These are phyloP conservation scores for Galago senegalensis DNA, from an alignment of 2,797 vertebrate genomes.

Conservation along the genomic window DNA sequence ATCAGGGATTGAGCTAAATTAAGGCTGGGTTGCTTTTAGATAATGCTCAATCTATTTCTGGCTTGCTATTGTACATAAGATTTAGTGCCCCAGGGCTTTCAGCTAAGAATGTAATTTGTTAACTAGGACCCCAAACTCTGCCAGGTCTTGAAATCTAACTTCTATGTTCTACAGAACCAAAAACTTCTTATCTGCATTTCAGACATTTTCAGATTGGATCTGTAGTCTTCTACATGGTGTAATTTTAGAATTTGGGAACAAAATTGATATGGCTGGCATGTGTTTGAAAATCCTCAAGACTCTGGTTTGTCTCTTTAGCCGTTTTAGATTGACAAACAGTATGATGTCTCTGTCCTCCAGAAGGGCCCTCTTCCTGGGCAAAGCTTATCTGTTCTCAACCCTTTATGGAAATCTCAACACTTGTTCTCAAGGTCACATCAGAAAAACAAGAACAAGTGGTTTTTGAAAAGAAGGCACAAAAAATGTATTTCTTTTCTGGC, in stretches of 20 bases:
- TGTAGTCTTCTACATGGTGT: not conserved
- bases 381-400: not conserved
- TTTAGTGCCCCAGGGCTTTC: not conserved
- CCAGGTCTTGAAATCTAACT: not conserved
- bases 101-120: not conserved
- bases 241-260: not conserved
- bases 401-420: no score
- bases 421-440: no score
- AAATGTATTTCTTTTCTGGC: no score
- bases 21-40: not conserved
- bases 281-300: constrained; percentile 21
- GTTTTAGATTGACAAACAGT: not conserved
- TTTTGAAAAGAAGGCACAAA: no score
- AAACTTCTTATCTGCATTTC: constrained; percentile 33
- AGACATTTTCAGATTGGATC: constrained; percentile 10
- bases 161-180: not conserved
- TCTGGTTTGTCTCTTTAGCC: not conserved
- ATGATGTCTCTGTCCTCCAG: not conserved
- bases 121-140: not conserved
- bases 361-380: not conserved
- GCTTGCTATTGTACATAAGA: not conserved
- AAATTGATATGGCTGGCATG: not conserved
- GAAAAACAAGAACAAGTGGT: no score
- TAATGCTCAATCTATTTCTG: not conserved
- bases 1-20: not conserved